Base-by-base conservation (phyloP, 2,113 vertebrate species). In the Taxidea taxus region DNA sequence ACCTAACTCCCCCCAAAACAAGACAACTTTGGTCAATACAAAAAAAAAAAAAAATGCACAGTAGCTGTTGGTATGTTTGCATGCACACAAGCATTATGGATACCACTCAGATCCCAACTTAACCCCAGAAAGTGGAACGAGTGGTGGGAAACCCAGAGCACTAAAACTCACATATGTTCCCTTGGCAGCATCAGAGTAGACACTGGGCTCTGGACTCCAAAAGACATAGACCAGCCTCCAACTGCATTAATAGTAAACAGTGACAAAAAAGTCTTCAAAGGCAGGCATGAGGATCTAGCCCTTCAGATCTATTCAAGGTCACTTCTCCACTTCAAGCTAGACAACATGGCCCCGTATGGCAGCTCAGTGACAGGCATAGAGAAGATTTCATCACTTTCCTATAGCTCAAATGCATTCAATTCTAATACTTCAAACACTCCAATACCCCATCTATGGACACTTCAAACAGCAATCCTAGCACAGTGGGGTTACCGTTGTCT, bases 381-480 rank as follows among this genome's bases (percentile, higher is more conserved):
- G 51, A 78, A 14, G 47, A 18, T 44, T 68, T 37, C 51, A 58
- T 77, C 34, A 82, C 54, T 88, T 64, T 68, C 49, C n/a, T 62
- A 5, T 9, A 34, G 12, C n/a, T 47, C 77, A 49, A 39, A 86
- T 54, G 5, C 31, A 80, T 87, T 77, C 11, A n/a, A 60, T 60
- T 89, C 75, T 87, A 49, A 66, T 70, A 82, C 54, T 44, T 91
- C 64, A 91, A 85, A 89, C 51, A 47, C 78, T 78, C 91, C 66
- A 68, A 74, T 88, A 89, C 68, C 21, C 20, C 39, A 66, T 72
- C 34, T 64, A 51, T 82, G 58, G 60, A 92, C 27, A 72, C 12
- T 90, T 91, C 44, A 64, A 94, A 94, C 34, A 91, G 16, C 20
- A 87, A 92, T 42, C 20, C 31, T 78, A 83, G 11, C 31, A 56